These are phyloP conservation scores for Ellobium chinense DNA, from an alignment of 2,888 invertebrate species.

Conservation along the genomic window DNA sequence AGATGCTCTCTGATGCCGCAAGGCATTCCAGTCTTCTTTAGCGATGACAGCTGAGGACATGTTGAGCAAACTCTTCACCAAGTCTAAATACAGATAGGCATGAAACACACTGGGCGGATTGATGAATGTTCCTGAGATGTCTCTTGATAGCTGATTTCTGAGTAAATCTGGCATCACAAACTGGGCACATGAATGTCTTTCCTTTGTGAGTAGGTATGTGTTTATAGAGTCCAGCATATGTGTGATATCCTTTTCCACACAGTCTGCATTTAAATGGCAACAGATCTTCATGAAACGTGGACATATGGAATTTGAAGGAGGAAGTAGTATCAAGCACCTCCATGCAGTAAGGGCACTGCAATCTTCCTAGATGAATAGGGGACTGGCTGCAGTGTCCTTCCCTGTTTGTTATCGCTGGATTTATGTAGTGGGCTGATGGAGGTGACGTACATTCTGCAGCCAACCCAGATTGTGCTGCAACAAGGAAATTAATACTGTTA, in stretches of 20 bases:
- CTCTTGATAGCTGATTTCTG: slow-evolving; percentile 18
- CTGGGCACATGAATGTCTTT: slow-evolving; percentile 39
- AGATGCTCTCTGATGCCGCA: no score
- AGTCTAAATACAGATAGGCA: slow-evolving; percentile 8
- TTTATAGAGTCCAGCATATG: slow-evolving; percentile 35
- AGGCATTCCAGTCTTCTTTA: no score
- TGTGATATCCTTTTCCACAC: slow-evolving; percentile 47
- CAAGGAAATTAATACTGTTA: no score
- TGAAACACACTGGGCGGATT: slow-evolving; percentile 1
- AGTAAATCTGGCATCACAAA: slow-evolving; percentile 40
- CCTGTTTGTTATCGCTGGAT: no score
- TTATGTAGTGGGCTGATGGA: no score
- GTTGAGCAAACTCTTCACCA: slow-evolving; percentile 20
- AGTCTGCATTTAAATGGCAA: slow-evolving; percentile 41
- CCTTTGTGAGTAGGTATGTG: slow-evolving; percentile 47
- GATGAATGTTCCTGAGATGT: slow-evolving; percentile 23
- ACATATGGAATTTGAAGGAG: neutral
- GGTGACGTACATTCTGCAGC: no score
- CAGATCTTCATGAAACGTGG: slow-evolving; percentile 14
- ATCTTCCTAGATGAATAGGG: no score
- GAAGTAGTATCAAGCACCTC: no score
- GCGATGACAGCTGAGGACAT: slow-evolving; percentile 32
- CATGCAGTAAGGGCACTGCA: neutral
- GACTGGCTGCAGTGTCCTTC: no score
- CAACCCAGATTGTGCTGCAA: no score